Conservation (phyloP, 2,113 vertebrate genomes). For the Percopsis transmontana region DNA sequence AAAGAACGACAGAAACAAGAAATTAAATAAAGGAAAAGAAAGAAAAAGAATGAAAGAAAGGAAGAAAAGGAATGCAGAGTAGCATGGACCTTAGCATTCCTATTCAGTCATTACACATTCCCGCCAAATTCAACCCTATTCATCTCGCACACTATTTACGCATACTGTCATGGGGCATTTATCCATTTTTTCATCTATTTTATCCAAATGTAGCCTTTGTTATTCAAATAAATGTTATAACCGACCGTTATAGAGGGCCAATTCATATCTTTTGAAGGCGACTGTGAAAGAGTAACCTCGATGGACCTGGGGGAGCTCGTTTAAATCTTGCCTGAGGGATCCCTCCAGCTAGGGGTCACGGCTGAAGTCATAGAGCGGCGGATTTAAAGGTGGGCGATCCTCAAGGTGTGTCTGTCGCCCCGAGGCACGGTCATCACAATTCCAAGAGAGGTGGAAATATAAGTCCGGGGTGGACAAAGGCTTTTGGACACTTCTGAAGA, state of each 20-base stretch:
- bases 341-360: constrained; percentile 81
- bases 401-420: constrained; percentile 81
- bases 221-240: constrained; percentile 47
- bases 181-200: constrained; percentile 48
- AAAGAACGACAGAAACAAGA: constrained; percentile 6
- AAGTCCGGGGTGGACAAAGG: constrained; percentile 78
- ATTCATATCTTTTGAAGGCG: constrained; percentile 51
- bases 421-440: constrained; percentile 81
- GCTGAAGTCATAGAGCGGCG: constrained; percentile 75
- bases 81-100: constrained; percentile 22
- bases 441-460: constrained; percentile 79
- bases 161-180: constrained; percentile 57
- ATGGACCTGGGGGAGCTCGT: constrained; percentile 82
- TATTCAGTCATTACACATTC: constrained; percentile 34
- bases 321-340: constrained; percentile 84
- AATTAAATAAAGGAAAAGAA: not conserved
- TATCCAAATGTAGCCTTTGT: constrained; percentile 43
- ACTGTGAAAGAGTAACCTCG: constrained; percentile 53
- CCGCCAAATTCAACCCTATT: constrained; percentile 25
- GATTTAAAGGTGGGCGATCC: constrained; percentile 82
- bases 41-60: constrained; percentile 27
- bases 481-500: constrained; percentile 78
- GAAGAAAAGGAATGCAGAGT: not conserved
- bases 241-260: constrained; percentile 52
- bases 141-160: constrained; percentile 20